phyloP scores from a whole-genome alignment of 2,797 vertebrate genomes.

The Emys orbicularis region DNA sequence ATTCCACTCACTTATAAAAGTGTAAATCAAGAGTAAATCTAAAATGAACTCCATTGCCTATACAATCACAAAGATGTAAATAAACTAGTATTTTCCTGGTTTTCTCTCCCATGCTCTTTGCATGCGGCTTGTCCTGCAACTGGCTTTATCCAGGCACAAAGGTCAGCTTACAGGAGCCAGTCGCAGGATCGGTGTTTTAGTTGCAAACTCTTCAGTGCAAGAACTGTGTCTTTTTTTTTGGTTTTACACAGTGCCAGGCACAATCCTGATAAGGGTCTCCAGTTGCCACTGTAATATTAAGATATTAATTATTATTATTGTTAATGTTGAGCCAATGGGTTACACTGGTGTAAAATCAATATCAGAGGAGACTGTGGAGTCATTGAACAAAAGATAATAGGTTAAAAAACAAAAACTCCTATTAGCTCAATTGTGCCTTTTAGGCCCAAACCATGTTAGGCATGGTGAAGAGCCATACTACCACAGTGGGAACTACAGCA shows the following conservation, averaged over 20 bases:
- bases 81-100: neutral
- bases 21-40: neutral
- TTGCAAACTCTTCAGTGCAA: neutral
- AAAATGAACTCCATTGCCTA: neutral
- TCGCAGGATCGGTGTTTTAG: neutral
- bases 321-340: neutral
- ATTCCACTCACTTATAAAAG: neutral
- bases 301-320: neutral
- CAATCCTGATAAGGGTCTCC: neutral
- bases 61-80: too few relatives aligned
- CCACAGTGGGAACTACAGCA: fast-evolving
- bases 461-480: neutral
- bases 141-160: neutral
- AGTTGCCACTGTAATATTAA: neutral
- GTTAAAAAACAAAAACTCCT: neutral
- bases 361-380: fast-evolving
- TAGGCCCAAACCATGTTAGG: neutral
- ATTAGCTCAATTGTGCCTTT: neutral
- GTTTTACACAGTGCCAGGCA: neutral
- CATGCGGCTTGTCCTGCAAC: neutral
- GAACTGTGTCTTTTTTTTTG: too few relatives aligned
- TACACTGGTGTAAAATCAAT: neutral
- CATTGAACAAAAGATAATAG: neutral
- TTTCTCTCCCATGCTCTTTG: neutral
- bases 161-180: neutral